Conservation (phyloP, 2,797 vertebrate genomes). For the Darevskia nairensis region DNA sequence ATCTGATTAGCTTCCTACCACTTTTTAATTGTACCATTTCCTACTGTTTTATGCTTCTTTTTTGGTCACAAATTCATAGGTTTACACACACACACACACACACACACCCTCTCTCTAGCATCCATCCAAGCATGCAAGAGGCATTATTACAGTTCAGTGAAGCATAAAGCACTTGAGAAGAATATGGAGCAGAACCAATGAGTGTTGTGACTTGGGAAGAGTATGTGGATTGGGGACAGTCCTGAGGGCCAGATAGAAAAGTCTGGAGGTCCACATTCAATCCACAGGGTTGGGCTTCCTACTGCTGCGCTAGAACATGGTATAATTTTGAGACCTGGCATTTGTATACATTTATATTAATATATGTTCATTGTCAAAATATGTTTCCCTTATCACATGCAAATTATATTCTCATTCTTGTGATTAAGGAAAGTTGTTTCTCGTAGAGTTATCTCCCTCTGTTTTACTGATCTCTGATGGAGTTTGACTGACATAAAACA, state of each 20-base stretch:
- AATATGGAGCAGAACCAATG: too few species aligned
- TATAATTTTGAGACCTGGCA: background rate
- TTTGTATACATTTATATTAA: background rate
- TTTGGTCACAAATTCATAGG: background rate
- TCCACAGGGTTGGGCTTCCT: too few species aligned
- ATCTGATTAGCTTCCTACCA: background rate
- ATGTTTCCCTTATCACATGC: conserved; percentile 47
- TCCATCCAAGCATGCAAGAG: too few species aligned
- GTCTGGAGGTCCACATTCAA: too few species aligned
- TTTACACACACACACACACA: too few species aligned
- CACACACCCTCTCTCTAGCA: too few species aligned
- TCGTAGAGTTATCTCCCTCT: conserved; percentile 2
- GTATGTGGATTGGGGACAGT: too few species aligned
- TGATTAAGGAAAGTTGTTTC: conserved; percentile 16
- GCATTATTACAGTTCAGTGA: too few species aligned
- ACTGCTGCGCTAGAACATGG: background rate
- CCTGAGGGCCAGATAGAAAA: too few species aligned
- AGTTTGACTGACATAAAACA: background rate
- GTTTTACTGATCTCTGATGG: background rate
- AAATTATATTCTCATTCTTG: conserved; percentile 34
- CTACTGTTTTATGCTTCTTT: too few species aligned
- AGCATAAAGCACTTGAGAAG: too few species aligned
- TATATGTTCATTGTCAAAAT: conserved; percentile 16
- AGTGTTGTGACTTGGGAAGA: too few species aligned
- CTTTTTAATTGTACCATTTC: background rate